These are phyloP conservation scores for Drosophila ezoana DNA, from an alignment of 2,888 invertebrate genomes.

Conservation along the genomic window DNA sequence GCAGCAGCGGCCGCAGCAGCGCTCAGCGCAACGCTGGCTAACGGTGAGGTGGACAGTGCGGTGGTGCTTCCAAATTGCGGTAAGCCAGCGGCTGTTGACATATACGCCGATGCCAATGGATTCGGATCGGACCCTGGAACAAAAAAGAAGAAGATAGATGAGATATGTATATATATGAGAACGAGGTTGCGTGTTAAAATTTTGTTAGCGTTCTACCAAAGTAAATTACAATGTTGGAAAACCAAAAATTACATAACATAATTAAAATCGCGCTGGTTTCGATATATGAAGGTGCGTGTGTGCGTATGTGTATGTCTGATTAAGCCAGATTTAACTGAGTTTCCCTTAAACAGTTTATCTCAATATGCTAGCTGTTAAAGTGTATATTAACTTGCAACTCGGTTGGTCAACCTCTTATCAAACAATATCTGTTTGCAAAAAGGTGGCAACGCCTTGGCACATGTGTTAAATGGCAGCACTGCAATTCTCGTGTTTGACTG, in stretches of 20 bases:
- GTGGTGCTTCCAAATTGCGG: constrained; percentile 87
- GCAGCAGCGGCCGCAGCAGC: constrained; percentile 92
- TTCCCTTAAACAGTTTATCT: not conserved
- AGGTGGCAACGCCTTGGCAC: too few relatives aligned
- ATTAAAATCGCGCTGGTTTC: constrained; percentile 32
- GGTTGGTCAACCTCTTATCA: too few relatives aligned
- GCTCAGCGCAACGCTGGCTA: constrained; percentile 88
- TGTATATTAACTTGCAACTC: not conserved
- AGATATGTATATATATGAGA: not conserved
- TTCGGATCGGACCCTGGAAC: constrained; percentile 84
- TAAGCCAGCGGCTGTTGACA: constrained; percentile 86
- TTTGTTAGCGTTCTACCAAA: constrained; percentile 32
- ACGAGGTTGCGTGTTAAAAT: constrained; percentile 3
- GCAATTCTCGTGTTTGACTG: too few relatives aligned
- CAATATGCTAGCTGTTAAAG: not conserved
- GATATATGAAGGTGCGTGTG: not conserved
- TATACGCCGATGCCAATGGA: constrained; percentile 87
- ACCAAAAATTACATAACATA: constrained; percentile 32
- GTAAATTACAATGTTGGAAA: constrained; percentile 41
- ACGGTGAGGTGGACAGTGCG: constrained; percentile 87
- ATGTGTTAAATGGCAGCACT: too few relatives aligned
- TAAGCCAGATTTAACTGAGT: constrained; percentile 1
- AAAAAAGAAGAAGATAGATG: constrained; percentile 3
- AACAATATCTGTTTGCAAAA: too few relatives aligned
- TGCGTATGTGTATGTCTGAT: not conserved